A percentile compares a stretch with the other conserved stretches of the same genome.
Conservation (phyloP, 2,888 invertebrate species). For the Ypsolopha sequella region DNA sequence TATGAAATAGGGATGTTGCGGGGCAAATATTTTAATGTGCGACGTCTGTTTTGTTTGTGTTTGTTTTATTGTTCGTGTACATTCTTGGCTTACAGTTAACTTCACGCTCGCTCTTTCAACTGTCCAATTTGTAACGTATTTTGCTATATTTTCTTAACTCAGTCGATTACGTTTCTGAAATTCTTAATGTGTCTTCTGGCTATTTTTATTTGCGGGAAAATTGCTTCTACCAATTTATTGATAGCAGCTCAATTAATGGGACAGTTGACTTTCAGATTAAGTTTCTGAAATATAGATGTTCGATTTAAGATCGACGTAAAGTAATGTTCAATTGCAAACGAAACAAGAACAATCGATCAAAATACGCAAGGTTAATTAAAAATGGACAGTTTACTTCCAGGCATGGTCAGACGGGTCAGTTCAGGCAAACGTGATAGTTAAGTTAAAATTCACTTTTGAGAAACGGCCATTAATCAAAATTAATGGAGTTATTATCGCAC, state of each 20-base stretch:
- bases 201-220: too few relatives aligned
- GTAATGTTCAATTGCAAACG: conserved; percentile 30
- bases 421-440: conserved; percentile 21
- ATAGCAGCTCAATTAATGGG: neutral
- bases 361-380: conserved; percentile 50
- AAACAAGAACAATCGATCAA: conserved; percentile 49
- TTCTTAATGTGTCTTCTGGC: too few relatives aligned
- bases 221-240: neutral
- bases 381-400: conserved; percentile 39
- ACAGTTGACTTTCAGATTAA: conserved; percentile 3
- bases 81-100: too few relatives aligned
- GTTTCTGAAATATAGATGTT: conserved; percentile 12
- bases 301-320: conserved; percentile 19
- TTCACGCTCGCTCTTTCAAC: too few relatives aligned
- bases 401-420: conserved; percentile 37
- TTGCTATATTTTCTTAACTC: too few relatives aligned
- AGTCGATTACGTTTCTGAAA: too few relatives aligned
- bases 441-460: conserved; percentile 63
- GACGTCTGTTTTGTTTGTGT: conserved; percentile 8
- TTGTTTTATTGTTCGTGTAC: too few relatives aligned
- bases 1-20: conserved; percentile 29
- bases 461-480: conserved; percentile 70
- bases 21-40: conserved; percentile 30
- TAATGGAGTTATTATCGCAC: conserved; percentile 71
- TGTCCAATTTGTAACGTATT: too few relatives aligned